Percentiles rank a stretch among this genome's conserved stretches.
Evolutionary conservation across 2,888 invertebrate species (phyloP).

Genomic region (Tortrix viridana): DNA sequence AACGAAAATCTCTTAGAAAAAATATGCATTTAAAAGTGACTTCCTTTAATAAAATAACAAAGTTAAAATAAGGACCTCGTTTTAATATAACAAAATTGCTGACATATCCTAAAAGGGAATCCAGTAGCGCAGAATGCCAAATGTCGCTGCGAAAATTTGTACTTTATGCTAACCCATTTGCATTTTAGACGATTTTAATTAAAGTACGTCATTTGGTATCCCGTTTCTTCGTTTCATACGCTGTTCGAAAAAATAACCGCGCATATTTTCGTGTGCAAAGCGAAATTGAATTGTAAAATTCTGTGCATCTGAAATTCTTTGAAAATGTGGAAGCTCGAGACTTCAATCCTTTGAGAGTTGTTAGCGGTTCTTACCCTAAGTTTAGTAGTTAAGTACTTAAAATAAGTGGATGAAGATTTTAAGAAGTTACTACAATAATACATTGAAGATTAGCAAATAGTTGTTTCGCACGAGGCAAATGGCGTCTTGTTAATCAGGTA

Average conservation of each 20-base stretch:
- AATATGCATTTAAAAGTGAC: no score
- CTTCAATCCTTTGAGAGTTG: constrained; percentile 21
- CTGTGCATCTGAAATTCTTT: not conserved
- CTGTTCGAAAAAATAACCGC: constrained; percentile 1
- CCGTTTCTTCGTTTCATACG: constrained; percentile 6
- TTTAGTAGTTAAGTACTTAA: constrained; percentile 18
- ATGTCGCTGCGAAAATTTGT: constrained; percentile 2
- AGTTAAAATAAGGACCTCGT: not conserved
- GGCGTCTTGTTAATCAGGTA: no score
- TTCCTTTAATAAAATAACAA: not conserved
- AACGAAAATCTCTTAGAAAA: no score
- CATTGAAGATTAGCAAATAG: no score
- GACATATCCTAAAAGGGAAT: not conserved
- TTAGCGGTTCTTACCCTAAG: constrained; percentile 12
- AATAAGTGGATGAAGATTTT: no score
- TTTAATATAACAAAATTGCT: not conserved
- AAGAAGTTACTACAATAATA: not conserved
- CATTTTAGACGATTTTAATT: constrained; percentile 16
- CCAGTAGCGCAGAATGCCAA: constrained; percentile 14
- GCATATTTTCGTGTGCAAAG: not conserved
- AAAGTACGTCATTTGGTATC: constrained; percentile 7
- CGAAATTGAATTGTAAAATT: constrained; percentile 19
- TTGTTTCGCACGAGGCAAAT: no score
- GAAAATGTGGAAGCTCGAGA: constrained; percentile 11
- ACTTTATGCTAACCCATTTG: constrained; percentile 5